Conservation (phyloP, 2,888 invertebrate genomes). For the Abscondita cerata region DNA sequence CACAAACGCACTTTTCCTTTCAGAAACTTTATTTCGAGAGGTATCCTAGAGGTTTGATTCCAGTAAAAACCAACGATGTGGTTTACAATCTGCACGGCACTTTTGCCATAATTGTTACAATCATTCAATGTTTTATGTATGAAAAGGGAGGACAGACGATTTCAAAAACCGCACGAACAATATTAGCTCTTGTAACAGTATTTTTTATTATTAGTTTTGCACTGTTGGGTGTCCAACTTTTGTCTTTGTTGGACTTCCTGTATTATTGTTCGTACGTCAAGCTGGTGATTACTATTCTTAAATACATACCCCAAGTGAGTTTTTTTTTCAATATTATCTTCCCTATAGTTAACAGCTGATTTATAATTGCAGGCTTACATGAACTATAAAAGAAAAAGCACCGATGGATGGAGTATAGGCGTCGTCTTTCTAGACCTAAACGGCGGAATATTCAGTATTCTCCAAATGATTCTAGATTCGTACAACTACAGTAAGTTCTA, state of each 20-base stretch:
- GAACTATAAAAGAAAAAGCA: slow-evolving; percentile 96
- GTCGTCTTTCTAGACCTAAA: slow-evolving; percentile 97
- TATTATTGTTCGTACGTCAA: slow-evolving; percentile 97
- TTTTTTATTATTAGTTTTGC: slow-evolving; percentile 71
- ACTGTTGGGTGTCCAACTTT: slow-evolving; percentile 75
- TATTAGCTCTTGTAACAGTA: slow-evolving; percentile 69
- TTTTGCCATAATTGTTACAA: slow-evolving; percentile 82
- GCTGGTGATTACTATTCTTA: slow-evolving; percentile 92
- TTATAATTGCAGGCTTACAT: slow-evolving; percentile 78
- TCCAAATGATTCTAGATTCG: slow-evolving; percentile 95
- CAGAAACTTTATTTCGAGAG: slow-evolving; percentile 81
- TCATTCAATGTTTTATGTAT: slow-evolving; percentile 87
- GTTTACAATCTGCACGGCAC: slow-evolving; percentile 94
- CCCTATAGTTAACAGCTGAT: background rate
- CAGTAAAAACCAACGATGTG: slow-evolving; percentile 95
- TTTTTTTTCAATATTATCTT: background rate
- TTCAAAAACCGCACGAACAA: slow-evolving; percentile 74
- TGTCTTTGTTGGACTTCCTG: slow-evolving; percentile 91
- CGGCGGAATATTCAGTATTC: slow-evolving; percentile 90
- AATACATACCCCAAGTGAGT: slow-evolving; percentile 94
- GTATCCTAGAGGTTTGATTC: slow-evolving; percentile 89
- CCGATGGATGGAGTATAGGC: slow-evolving; percentile 98
- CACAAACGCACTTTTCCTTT: too few relatives aligned
- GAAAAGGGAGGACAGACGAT: slow-evolving; percentile 87
- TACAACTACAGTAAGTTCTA: slow-evolving; percentile 79